Evolutionary conservation across 1,140 invertebrate genomes (phyloP).

Genomic region (Drosophila gunungcola): DNA sequence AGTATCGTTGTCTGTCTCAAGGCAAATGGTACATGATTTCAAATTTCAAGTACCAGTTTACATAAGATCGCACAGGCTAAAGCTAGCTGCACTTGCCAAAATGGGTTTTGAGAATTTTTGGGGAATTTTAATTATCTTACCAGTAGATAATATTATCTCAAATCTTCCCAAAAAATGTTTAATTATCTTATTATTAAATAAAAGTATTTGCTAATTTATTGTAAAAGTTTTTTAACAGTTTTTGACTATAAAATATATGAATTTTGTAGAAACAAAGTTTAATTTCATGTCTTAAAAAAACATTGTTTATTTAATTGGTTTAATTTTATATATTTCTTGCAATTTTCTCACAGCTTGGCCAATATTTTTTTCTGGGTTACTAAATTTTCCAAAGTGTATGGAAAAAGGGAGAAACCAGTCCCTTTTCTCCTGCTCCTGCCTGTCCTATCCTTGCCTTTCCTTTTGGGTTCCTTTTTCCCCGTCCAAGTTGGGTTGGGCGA

Average conservation of each 20-base stretch:
- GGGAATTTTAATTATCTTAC: not conserved
- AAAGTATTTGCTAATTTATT: too few species aligned
- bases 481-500: conserved; percentile 39
- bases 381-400: conserved; percentile 2
- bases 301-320: too few species aligned
- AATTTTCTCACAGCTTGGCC: too few species aligned
- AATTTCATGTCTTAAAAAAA: too few species aligned
- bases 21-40: conserved; percentile 83
- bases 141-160: too few species aligned
- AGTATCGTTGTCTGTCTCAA: conserved; percentile 60
- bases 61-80: conserved; percentile 61
- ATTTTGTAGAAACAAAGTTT: too few species aligned
- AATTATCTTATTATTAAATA: too few species aligned
- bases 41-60: conserved; percentile 84
- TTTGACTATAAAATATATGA: too few species aligned
- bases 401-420: conserved; percentile 42
- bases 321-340: not conserved
- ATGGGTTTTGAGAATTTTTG: not conserved
- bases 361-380: not conserved
- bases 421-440: conserved; percentile 16
- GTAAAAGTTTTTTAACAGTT: too few species aligned
- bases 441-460: conserved; percentile 35
- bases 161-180: too few species aligned
- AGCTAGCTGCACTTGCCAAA: conserved; percentile 42
- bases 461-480: conserved; percentile 22